These are phyloP conservation scores for Pachyseris speciosa DNA, from an alignment of 64 coral and sea anemone genomes.

Conservation along the genomic window DNA sequence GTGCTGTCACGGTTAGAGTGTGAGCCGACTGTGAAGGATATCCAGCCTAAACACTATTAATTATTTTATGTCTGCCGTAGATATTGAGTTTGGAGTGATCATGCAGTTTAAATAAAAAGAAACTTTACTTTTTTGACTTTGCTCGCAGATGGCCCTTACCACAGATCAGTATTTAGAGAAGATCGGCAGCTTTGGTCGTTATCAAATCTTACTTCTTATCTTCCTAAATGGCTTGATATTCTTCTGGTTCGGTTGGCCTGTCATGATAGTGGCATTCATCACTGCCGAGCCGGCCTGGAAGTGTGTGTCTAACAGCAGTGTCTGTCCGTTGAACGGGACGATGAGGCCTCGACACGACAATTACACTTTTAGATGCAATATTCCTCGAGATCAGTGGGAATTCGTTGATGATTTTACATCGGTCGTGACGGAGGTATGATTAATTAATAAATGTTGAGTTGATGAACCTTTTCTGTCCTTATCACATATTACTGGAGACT, in stretches of 20 bases:
- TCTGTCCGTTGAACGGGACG: slow-evolving; percentile 48
- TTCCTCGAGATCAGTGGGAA: slow-evolving; percentile 71
- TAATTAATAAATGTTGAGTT: not conserved
- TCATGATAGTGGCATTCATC: slow-evolving; percentile 50
- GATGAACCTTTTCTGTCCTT: not conserved
- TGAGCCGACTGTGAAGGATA: too few relatives aligned
- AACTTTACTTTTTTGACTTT: too few relatives aligned
- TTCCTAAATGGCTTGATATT: slow-evolving; percentile 40
- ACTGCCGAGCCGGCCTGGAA: slow-evolving; percentile 45
- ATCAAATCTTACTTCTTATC: slow-evolving; percentile 27
- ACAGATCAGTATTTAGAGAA: slow-evolving; percentile 64
- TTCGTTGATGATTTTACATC: slow-evolving; percentile 70
- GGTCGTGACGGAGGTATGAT: slow-evolving; percentile 49
- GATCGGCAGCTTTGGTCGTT: slow-evolving; percentile 74
- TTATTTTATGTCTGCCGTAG: too few relatives aligned
- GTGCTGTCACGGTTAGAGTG: too few relatives aligned
- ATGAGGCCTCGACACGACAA: slow-evolving; percentile 41
- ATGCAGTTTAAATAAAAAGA: too few relatives aligned
- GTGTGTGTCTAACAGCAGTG: slow-evolving; percentile 46
- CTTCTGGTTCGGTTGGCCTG: slow-evolving; percentile 79
- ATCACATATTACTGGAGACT: too few relatives aligned
- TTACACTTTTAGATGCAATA: slow-evolving; percentile 72
- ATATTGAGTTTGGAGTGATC: too few relatives aligned
- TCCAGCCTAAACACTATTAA: too few relatives aligned
- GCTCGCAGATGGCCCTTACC: slow-evolving; percentile 41